Evolutionary conservation across 2,888 invertebrate species (phyloP).

Genomic region (Agrilus cyanescens): DNA sequence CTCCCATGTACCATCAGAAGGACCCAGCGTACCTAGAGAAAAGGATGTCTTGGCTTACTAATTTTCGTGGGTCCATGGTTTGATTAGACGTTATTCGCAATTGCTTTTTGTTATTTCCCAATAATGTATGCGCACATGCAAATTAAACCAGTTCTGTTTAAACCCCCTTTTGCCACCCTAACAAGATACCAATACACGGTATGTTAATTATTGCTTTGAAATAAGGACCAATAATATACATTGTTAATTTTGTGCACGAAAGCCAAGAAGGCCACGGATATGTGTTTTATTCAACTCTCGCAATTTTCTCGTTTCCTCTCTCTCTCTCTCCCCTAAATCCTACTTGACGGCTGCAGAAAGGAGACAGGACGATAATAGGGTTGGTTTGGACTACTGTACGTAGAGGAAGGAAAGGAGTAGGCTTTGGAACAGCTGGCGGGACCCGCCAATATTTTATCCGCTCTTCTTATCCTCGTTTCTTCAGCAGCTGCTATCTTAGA

Average conservation of each 20-base stretch:
- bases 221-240: conserved; percentile 15
- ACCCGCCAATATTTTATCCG: conserved; percentile 15
- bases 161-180: conserved; percentile 8
- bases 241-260: conserved; percentile 12
- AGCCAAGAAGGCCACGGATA: conserved; percentile 9
- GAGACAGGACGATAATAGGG: conserved; percentile 5
- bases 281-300: neutral
- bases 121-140: conserved; percentile 13
- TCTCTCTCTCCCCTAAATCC: neutral
- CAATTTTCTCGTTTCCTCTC: conserved; percentile 1
- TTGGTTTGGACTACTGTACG: conserved; percentile 5
- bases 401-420: too few species aligned
- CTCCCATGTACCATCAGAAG: too few species aligned
- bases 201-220: conserved; percentile 14
- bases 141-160: conserved; percentile 11
- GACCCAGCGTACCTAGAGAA: too few species aligned
- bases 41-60: too few species aligned
- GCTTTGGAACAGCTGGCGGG: conserved; percentile 13
- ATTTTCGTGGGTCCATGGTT: too few species aligned
- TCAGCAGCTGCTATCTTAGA: conserved; percentile 15
- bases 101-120: conserved; percentile 7
- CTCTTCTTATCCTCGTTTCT: conserved; percentile 14
- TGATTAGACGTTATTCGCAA: too few species aligned
- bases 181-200: conserved; percentile 12
- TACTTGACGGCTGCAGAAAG: conserved; percentile 6